Base-by-base conservation (phyloP, 2,888 invertebrate genomes). In the Protophormia terraenovae region DNA sequence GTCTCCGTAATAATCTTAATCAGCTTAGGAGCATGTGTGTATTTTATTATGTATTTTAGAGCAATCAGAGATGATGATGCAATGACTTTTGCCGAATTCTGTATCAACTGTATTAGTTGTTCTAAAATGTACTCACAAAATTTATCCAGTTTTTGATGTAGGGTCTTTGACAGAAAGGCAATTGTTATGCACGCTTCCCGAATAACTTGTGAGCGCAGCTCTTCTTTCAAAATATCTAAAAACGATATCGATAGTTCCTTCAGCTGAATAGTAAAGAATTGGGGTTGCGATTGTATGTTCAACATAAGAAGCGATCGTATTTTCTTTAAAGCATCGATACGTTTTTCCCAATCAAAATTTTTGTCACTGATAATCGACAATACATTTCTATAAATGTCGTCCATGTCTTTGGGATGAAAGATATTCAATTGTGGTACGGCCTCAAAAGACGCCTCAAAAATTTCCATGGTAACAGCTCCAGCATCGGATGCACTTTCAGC, bases 101-200 rank as follows among this genome's bases (percentile, higher is more conserved):
- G 98, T 92, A 99, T 97, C 82, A 99, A 95, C 91, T 96, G 96
- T 47, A 99, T 97, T 32, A 99, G 93, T 88, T 95, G 95, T 87
- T 96, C 96, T 64, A 99, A 93, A 72, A 98, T 94, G 87, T 95
- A 94, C 91, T 98, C 96, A 53, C 97, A 96, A 93, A 97, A 96
- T 90, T 96, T 96, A 88, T 98, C 98, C 88, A 97, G 94, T 91
- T 97, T 97, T 89, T 94, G 95, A 81, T 96, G 96, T 73, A 99
- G 92, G 69, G 95, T 95, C 93, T 98, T 97, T 66, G 98, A 96
- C 93, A 98, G 95, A 93, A 96, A 98, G 50, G 98, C 98, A 89
- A 99, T 95, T 0, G 98, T 98, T 84, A 99, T 96, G 91, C 98
- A 99, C 1, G 98, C 97, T 92, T 99, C 99, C 64, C 99, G 95